Evolutionary conservation across 2,888 invertebrate genomes (phyloP).

Genomic region (Spilosoma lubricipeda): DNA sequence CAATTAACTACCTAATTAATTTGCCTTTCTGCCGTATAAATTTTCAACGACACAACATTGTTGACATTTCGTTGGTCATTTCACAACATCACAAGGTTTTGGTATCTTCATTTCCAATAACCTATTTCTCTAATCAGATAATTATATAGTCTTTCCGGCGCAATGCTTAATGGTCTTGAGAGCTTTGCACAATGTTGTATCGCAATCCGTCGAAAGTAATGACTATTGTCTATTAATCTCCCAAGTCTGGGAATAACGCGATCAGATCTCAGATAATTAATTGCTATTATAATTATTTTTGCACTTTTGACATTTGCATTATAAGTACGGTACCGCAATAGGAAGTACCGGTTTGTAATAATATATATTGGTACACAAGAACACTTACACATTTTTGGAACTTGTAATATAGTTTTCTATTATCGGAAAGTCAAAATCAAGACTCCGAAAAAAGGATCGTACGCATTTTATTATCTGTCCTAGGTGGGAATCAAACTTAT

Average conservation of each 20-base stretch:
- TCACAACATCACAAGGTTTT: background rate
- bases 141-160: conserved; percentile 16
- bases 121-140: conserved; percentile 16
- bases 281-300: conserved; percentile 31
- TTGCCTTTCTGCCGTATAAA: background rate
- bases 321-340: background rate
- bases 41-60: background rate
- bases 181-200: conserved; percentile 26
- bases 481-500: too few relatives aligned
- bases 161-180: conserved; percentile 5
- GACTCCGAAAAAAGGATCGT: too few relatives aligned
- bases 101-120: background rate
- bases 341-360: background rate
- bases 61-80: background rate
- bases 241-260: conserved; percentile 31
- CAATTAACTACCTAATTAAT: too few relatives aligned
- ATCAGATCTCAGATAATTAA: conserved; percentile 40
- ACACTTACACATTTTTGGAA: too few relatives aligned
- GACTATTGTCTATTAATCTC: conserved; percentile 42
- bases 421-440: too few relatives aligned
- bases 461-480: too few relatives aligned
- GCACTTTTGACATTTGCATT: conserved; percentile 6
- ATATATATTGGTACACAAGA: background rate
- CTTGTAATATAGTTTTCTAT: too few relatives aligned
- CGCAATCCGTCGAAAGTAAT: conserved; percentile 36